Evolutionary conservation across 2,888 invertebrate genomes (phyloP).

Genomic region (Nemapogon koenigi): DNA sequence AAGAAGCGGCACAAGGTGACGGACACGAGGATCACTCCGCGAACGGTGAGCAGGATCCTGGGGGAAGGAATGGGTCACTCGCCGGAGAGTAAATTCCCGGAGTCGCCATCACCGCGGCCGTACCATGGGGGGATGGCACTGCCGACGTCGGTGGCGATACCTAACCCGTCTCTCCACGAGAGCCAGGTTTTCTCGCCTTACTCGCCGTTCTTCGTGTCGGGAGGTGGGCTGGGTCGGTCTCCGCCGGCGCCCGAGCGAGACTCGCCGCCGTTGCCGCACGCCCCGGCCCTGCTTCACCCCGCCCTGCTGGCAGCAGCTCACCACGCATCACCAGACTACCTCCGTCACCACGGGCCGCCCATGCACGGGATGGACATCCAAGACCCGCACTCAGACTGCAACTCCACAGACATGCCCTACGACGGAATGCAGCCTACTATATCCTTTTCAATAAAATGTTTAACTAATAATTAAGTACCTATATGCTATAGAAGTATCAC

Average conservation of each 20-base stretch:
- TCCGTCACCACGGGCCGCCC: slow-evolving; percentile 77
- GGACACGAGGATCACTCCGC: slow-evolving; percentile 89
- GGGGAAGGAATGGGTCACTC: slow-evolving; percentile 81
- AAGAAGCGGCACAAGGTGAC: slow-evolving; percentile 98
- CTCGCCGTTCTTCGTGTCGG: slow-evolving; percentile 84
- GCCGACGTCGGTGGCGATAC: slow-evolving; percentile 95
- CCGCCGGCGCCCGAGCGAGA: slow-evolving; percentile 76
- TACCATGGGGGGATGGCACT: slow-evolving; percentile 87
- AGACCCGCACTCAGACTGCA: slow-evolving; percentile 89
- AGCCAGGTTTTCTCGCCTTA: slow-evolving; percentile 93
- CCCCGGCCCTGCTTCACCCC: slow-evolving; percentile 84
- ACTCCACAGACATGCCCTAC: slow-evolving; percentile 89
- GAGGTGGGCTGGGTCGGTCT: slow-evolving; percentile 53
- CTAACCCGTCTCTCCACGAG: slow-evolving; percentile 94
- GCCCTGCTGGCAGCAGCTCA: slow-evolving; percentile 84
- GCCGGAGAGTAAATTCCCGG: slow-evolving; percentile 63
- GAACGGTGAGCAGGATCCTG: slow-evolving; percentile 86
- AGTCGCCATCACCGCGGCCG: slow-evolving; percentile 78
- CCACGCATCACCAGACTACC: slow-evolving; percentile 84
- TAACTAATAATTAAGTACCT: slow-evolving; percentile 15
- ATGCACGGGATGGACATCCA: slow-evolving; percentile 85
- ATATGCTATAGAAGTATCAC: slow-evolving; percentile 12
- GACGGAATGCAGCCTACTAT: slow-evolving; percentile 95
- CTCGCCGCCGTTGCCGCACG: slow-evolving; percentile 85
- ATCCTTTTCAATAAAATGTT: slow-evolving; percentile 81